Conservation (phyloP, 2,888 invertebrate genomes). For the Eueremaeus valkanovi region DNA sequence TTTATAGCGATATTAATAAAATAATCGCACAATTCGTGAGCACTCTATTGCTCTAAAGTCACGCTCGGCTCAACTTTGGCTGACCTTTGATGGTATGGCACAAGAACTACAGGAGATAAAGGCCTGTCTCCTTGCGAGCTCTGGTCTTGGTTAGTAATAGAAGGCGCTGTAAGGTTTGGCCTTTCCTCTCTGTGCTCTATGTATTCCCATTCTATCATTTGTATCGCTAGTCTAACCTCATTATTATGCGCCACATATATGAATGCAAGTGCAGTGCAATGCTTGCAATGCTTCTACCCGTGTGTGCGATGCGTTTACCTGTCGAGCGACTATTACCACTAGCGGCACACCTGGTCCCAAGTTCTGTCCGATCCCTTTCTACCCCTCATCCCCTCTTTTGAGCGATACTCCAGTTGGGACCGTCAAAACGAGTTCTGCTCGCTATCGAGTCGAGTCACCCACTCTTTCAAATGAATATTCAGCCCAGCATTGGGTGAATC, state of each 20-base stretch:
- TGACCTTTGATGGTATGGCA: background rate
- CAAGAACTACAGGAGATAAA: conserved; percentile 9
- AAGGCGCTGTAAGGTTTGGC: background rate
- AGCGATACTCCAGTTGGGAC: background rate
- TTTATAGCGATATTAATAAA: background rate
- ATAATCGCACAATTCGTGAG: conserved; percentile 1
- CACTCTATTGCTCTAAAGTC: background rate
- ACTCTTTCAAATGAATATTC: conserved; percentile 13
- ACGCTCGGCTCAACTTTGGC: background rate
- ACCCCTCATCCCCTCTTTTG: background rate
- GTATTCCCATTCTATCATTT: too few relatives aligned
- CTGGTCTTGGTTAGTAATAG: background rate
- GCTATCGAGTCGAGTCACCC: background rate
- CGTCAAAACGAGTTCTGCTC: background rate
- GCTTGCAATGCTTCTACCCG: background rate
- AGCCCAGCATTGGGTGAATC: conserved; percentile 26
- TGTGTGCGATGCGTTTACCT: background rate
- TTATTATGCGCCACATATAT: conserved; percentile 3
- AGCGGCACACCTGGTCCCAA: conserved; percentile 24
- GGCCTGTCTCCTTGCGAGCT: background rate
- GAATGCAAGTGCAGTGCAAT: background rate
- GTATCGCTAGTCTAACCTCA: background rate
- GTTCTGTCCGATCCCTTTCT: conserved; percentile 2
- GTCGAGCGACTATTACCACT: conserved; percentile 6
- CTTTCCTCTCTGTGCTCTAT: background rate